phyloP scores from a whole-genome alignment of 2,113 vertebrate genomes.

The Tenebrosternarchus preto region DNA sequence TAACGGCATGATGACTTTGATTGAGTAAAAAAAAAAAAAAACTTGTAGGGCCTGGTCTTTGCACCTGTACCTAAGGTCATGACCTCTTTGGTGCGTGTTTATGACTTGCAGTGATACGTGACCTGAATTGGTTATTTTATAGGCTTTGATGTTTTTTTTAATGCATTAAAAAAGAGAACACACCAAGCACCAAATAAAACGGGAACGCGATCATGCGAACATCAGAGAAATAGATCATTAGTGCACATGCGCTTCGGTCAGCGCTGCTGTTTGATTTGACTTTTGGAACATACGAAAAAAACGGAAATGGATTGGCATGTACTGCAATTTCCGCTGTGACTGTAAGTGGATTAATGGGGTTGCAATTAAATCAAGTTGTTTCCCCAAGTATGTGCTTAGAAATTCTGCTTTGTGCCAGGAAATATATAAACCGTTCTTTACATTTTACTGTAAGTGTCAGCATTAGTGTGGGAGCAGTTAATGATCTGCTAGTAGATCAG shows the following conservation, averaged over 20 bases:
- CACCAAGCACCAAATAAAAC: slow-evolving; percentile 31
- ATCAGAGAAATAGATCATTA: slow-evolving; percentile 52
- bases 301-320: not conserved
- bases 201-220: slow-evolving; percentile 53
- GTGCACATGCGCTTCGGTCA: not conserved
- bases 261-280: slow-evolving; percentile 19
- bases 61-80: slow-evolving; percentile 52
- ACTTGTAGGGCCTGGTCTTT: slow-evolving; percentile 31
- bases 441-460: not conserved
- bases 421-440: not conserved
- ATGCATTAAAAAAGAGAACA: slow-evolving; percentile 16
- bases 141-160: slow-evolving; percentile 46
- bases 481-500: not conserved
- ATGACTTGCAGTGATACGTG: slow-evolving; percentile 49
- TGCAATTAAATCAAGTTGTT: not conserved
- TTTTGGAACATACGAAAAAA: not conserved
- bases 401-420: not conserved
- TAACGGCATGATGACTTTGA: slow-evolving; percentile 65
- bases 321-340: not conserved
- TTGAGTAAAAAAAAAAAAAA: slow-evolving; percentile 63
- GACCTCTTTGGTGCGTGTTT: slow-evolving; percentile 52
- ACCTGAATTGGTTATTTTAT: slow-evolving; percentile 55
- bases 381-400: not conserved
- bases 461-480: not conserved
- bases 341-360: not conserved